phyloP scores from a whole-genome alignment of 2,888 invertebrate genomes.

The Drosophila ustulata region DNA sequence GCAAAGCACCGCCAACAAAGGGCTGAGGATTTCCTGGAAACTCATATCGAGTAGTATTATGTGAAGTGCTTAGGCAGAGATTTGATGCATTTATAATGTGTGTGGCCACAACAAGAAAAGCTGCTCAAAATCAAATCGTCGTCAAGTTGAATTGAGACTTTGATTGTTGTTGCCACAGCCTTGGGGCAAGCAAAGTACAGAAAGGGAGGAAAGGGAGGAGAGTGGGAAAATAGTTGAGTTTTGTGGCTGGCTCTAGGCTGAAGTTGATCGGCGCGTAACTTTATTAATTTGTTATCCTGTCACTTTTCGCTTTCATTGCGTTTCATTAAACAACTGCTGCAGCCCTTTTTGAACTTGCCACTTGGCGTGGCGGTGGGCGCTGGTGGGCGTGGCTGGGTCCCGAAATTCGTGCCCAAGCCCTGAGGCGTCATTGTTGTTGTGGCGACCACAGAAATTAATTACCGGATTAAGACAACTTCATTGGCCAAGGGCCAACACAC shows the following conservation, averaged over 20 bases:
- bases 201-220: background rate
- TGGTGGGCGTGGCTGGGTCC: background rate
- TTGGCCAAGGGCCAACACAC: constrained; percentile 42
- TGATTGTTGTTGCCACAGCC: constrained; percentile 8
- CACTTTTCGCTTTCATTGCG: constrained; percentile 66
- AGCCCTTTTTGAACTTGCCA: constrained; percentile 13
- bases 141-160: constrained; percentile 9
- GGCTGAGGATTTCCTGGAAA: background rate
- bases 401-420: background rate
- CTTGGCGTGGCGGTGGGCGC: background rate
- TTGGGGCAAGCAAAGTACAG: background rate
- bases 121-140: constrained; percentile 12
- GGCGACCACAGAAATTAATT: constrained; percentile 77
- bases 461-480: constrained; percentile 80
- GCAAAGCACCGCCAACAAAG: background rate
- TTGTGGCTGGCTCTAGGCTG: constrained; percentile 30
- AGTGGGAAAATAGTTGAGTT: constrained; percentile 24
- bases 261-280: constrained; percentile 64
- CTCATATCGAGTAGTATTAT: background rate
- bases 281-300: constrained; percentile 79
- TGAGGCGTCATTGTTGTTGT: constrained; percentile 11
- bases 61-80: constrained; percentile 6
- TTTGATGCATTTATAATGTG: constrained; percentile 8
- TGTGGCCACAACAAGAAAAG: constrained; percentile 1
- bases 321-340: constrained; percentile 54